Percentiles rank a stretch among this genome's conserved stretches.
Conservation (phyloP, 1,140 invertebrate genomes). For the Hesperophylax magnus region DNA sequence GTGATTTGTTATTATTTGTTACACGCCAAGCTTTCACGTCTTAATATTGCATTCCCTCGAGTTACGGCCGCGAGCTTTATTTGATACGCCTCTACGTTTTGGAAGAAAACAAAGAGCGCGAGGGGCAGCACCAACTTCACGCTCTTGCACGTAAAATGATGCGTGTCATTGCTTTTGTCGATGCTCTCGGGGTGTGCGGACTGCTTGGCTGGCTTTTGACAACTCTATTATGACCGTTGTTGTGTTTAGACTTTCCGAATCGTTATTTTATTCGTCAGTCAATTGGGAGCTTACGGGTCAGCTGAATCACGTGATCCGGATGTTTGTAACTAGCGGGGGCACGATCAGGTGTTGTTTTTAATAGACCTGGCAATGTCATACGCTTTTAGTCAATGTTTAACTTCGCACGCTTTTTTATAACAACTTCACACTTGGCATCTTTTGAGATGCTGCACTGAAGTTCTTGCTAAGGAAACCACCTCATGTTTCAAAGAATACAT, state of each 20-base stretch:
- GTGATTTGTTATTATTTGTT: conserved; percentile 46
- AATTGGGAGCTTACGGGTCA: neutral
- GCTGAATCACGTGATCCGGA: too few relatives aligned
- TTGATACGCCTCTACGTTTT: conserved; percentile 24
- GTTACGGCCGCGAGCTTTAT: conserved; percentile 31
- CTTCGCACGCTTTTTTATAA: too few relatives aligned
- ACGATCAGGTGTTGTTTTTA: too few relatives aligned
- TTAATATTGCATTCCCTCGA: conserved; percentile 40
- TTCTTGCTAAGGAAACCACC: too few relatives aligned
- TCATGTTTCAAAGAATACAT: too few relatives aligned
- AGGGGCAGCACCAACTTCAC: conserved; percentile 37
- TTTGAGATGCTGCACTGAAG: too few relatives aligned
- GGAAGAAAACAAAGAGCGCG: conserved; percentile 21
- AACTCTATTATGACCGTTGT: conserved; percentile 18
- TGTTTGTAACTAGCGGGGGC: too few relatives aligned
- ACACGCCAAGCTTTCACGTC: conserved; percentile 50
- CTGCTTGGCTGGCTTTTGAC: conserved; percentile 11
- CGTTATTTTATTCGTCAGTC: neutral
- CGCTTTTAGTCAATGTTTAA: too few relatives aligned
- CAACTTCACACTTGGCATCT: too few relatives aligned
- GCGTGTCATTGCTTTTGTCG: conserved; percentile 46
- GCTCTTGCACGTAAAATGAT: conserved; percentile 44
- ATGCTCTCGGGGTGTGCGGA: neutral
- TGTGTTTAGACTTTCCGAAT: neutral
- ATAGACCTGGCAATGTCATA: too few relatives aligned